These are phyloP conservation scores for Ormyrus nitidulus DNA, from an alignment of 2,888 invertebrate genomes.

Conservation along the genomic window DNA sequence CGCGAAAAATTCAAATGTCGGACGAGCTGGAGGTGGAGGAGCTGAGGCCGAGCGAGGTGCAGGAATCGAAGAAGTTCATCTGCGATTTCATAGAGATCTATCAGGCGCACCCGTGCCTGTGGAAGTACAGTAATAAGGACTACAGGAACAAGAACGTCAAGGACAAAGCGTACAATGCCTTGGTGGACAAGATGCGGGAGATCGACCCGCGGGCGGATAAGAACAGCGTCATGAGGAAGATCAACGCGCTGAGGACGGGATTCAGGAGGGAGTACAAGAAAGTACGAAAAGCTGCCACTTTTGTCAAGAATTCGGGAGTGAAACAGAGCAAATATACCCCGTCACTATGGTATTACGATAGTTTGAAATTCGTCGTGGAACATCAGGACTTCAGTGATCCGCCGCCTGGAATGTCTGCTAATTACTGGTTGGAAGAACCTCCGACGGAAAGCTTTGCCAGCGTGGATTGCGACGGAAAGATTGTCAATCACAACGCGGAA, in stretches of 20 bases:
- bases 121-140: slow-evolving; percentile 59
- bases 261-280: slow-evolving; percentile 60
- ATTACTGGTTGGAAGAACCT: neutral
- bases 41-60: neutral
- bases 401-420: neutral
- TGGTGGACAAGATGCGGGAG: slow-evolving; percentile 58
- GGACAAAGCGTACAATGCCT: slow-evolving; percentile 55
- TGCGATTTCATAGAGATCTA: slow-evolving; percentile 60
- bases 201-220: slow-evolving; percentile 57
- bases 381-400: slow-evolving; percentile 51
- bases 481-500: neutral
- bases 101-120: slow-evolving; percentile 57
- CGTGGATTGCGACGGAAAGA: neutral
- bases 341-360: slow-evolving; percentile 60
- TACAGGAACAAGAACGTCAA: slow-evolving; percentile 57
- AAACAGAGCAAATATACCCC: slow-evolving; percentile 47
- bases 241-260: slow-evolving; percentile 60
- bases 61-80: slow-evolving; percentile 58
- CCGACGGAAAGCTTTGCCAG: neutral
- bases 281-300: slow-evolving; percentile 42
- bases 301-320: too few relatives aligned
- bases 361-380: slow-evolving; percentile 59
- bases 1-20: too few relatives aligned
- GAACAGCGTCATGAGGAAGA: slow-evolving; percentile 59
- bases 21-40: slow-evolving; percentile 35